Percentiles rank a stretch among this genome's conserved stretches.
Conservation (phyloP, 2,797 vertebrate species). For the Limnodromus scolopaceus region DNA sequence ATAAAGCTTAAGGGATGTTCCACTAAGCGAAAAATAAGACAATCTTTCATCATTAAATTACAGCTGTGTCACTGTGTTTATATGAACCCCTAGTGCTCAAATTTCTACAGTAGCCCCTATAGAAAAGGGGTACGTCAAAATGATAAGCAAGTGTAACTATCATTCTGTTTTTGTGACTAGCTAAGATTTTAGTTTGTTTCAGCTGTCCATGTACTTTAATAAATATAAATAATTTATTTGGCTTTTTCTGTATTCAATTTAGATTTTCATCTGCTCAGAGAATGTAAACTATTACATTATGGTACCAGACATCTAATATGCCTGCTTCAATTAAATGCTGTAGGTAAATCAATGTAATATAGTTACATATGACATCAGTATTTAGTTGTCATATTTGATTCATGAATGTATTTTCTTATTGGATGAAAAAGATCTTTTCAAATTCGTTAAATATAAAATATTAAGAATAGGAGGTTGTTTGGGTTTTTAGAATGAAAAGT, state of each 20-base stretch:
- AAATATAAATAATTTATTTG: background rate
- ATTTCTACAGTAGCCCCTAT: background rate
- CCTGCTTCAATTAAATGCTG: background rate
- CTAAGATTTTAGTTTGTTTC: background rate
- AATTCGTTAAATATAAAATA: background rate
- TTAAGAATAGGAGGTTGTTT: background rate
- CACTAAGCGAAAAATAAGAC: background rate
- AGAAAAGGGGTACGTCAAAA: background rate
- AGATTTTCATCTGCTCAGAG: background rate
- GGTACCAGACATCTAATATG: background rate
- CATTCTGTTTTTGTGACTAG: background rate
- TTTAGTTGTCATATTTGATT: background rate
- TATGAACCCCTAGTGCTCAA: background rate
- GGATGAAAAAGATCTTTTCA: background rate
- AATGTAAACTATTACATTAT: background rate
- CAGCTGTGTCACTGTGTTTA: background rate
- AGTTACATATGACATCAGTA: background rate
- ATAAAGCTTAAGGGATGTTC: background rate
- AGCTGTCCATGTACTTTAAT: background rate
- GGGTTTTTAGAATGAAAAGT: background rate
- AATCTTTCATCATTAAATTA: background rate
- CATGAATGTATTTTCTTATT: background rate
- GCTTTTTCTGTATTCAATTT: background rate
- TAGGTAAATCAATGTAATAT: background rate
- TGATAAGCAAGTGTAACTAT: background rate